Conservation (phyloP, 2,888 invertebrate genomes). For the Parnassius mnemosyne region DNA sequence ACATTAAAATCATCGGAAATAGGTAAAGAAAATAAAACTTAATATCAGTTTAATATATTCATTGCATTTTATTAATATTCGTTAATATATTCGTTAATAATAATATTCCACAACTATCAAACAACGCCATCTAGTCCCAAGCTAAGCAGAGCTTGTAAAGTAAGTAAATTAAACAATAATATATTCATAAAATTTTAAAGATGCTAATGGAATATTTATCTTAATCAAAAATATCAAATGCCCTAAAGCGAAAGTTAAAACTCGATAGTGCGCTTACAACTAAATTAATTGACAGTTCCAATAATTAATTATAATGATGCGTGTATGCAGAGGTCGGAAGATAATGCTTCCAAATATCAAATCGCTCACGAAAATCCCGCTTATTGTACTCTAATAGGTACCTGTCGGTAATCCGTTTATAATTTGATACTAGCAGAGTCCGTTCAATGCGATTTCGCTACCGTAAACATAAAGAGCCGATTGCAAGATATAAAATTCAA, state of each 20-base stretch:
- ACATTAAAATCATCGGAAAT: too few species aligned
- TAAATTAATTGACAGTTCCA: constrained; percentile 40
- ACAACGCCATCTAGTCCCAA: too few species aligned
- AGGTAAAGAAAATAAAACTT: too few species aligned
- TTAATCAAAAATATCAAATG: constrained; percentile 14
- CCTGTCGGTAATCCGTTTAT: constrained; percentile 19
- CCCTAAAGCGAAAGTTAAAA: constrained; percentile 16
- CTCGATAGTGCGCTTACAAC: constrained; percentile 9
- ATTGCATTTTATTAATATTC: too few species aligned
- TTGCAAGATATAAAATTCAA: constrained; percentile 13
- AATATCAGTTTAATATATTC: too few species aligned
- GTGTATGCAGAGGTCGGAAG: constrained; percentile 29
- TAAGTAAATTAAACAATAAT: background rate
- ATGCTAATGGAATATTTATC: constrained; percentile 1
- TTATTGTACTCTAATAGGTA: constrained; percentile 23
- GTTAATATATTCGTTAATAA: too few species aligned
- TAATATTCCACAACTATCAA: too few species aligned
- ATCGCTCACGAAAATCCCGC: constrained; percentile 4
- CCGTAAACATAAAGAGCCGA: constrained; percentile 1
- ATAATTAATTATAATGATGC: constrained; percentile 41
- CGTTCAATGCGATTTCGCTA: constrained; percentile 12
- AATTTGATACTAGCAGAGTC: constrained; percentile 14
- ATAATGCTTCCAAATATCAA: constrained; percentile 32
- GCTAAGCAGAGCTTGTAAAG: too few species aligned
- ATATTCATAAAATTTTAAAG: constrained; percentile 1